A percentile compares a stretch with the other conserved stretches of the same genome.
These are phyloP conservation scores for Andrena chrysosceles DNA, from an alignment of 2,888 invertebrate species.

Conservation along the genomic window DNA sequence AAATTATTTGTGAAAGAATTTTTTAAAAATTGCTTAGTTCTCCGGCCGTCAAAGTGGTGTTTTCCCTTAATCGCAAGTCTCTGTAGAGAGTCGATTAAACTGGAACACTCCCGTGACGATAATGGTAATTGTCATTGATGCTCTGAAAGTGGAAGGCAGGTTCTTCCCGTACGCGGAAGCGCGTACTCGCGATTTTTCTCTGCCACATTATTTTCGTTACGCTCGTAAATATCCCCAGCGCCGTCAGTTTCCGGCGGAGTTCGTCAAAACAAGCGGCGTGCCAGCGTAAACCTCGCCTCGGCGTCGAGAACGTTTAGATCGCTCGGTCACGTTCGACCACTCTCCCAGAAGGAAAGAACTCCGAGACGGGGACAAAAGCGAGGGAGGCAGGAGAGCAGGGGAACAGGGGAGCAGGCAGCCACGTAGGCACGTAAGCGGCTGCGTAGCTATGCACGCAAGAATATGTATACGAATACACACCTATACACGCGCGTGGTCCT, in stretches of 20 bases:
- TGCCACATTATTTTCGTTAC: constrained; percentile 40
- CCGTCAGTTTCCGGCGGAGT: constrained; percentile 29
- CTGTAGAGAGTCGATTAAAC: too few relatives aligned
- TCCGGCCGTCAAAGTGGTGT: too few relatives aligned
- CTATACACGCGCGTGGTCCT: constrained; percentile 12
- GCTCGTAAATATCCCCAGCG: constrained; percentile 42
- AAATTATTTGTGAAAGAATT: too few relatives aligned
- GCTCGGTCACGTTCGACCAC: constrained; percentile 67
- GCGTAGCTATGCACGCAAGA: constrained; percentile 30
- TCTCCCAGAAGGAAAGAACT: constrained; percentile 36
- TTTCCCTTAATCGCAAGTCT: too few relatives aligned
- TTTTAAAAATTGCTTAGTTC: too few relatives aligned
- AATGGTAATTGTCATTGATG: not conserved
- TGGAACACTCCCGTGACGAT: too few relatives aligned
- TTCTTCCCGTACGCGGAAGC: constrained; percentile 18
- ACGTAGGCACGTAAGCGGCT: constrained; percentile 25
- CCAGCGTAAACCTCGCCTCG: not conserved
- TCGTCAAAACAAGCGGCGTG: constrained; percentile 48
- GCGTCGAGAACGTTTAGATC: constrained; percentile 42
- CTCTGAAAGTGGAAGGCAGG: not conserved
- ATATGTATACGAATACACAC: not conserved
- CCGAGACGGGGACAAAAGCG: constrained; percentile 38
- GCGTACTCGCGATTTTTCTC: not conserved
- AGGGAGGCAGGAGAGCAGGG: too few relatives aligned
- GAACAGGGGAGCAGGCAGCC: constrained; percentile 25